Base-by-base conservation (phyloP, 2,888 invertebrate species). In the Melitaea athalia region DNA sequence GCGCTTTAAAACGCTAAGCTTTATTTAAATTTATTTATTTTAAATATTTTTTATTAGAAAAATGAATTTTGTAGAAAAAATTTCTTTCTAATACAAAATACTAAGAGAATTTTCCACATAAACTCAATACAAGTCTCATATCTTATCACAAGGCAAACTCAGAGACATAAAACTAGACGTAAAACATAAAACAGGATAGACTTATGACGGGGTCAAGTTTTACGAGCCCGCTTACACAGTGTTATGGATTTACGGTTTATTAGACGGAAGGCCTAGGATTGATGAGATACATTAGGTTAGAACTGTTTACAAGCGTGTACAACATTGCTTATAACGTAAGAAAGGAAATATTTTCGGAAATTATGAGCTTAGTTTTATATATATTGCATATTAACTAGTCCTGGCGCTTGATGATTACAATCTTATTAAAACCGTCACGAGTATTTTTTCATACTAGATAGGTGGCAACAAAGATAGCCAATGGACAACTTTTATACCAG, bases 161-260 rank as follows among this genome's bases (percentile, higher is more conserved):
- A 38, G 60, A 61, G 59, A 69, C 64, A 67, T 73, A 71, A 71
- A 73, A 69, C 72, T 66, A 45, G 52, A 55, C 50, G 60, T 64
- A 68, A 67, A 69, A 45, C 55, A 64, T 64, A 67, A 69, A 49
- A 38, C 55, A 63, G 64, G 67, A 71, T 71, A 69, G 69, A 68
- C 63, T 60, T 71, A 69, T 67, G 63, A 67, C 66, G 68, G 65
- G 38, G 68, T 31, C 71, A 64, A 65, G 55, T 66, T 73, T 74
- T 74, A 74, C 67, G 74, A 70, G 49, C 52, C 6, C 63, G 31
- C 45, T 45, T 64, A 60, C 47, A 59, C 14, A 53, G 60, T 68
- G 63, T 63, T 60, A 68, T 60, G 68, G 60, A 63, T 64, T 68
- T 60, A 33, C 43, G 63, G 50, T 47, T 47, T 68, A 63, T 60